phyloP scores from a whole-genome alignment of 2,888 invertebrate genomes.

The Zaprionus bogoriensis region DNA sequence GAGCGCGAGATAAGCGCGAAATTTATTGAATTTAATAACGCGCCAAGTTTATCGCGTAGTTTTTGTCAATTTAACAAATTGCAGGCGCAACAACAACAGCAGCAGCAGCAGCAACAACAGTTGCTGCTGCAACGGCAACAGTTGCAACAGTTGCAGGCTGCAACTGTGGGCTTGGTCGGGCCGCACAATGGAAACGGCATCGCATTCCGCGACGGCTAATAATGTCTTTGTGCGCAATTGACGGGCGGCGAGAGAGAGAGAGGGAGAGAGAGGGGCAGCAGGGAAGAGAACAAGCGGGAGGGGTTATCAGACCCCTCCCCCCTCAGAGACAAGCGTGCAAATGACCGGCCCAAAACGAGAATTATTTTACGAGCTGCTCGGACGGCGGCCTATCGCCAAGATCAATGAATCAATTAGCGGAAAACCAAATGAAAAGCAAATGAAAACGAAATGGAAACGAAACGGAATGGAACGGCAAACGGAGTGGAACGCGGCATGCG shows the following conservation, averaged over 20 bases:
- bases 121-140: constrained; percentile 7
- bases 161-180: constrained; percentile 39
- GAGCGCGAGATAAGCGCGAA: constrained; percentile 45
- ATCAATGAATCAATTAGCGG: constrained; percentile 76
- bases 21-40: constrained; percentile 76
- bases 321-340: constrained; percentile 54
- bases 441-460: constrained; percentile 23
- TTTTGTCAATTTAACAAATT: constrained; percentile 78
- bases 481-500: constrained; percentile 19
- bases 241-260: constrained; percentile 53
- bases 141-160: background rate
- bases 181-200: constrained; percentile 73
- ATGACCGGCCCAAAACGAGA: constrained; percentile 56
- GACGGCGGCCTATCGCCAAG: constrained; percentile 63
- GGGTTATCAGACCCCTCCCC: background rate
- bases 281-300: background rate
- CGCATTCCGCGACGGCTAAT: constrained; percentile 75
- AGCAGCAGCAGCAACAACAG: constrained; percentile 6
- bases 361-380: constrained; percentile 63
- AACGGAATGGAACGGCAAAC: constrained; percentile 60
- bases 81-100: constrained; percentile 35
- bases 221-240: constrained; percentile 77
- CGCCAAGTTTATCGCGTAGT: constrained; percentile 77
- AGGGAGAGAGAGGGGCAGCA: background rate
- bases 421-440: constrained; percentile 53